These are phyloP conservation scores for Theretra japonica DNA, from an alignment of 2,888 invertebrate genomes.

Conservation along the genomic window DNA sequence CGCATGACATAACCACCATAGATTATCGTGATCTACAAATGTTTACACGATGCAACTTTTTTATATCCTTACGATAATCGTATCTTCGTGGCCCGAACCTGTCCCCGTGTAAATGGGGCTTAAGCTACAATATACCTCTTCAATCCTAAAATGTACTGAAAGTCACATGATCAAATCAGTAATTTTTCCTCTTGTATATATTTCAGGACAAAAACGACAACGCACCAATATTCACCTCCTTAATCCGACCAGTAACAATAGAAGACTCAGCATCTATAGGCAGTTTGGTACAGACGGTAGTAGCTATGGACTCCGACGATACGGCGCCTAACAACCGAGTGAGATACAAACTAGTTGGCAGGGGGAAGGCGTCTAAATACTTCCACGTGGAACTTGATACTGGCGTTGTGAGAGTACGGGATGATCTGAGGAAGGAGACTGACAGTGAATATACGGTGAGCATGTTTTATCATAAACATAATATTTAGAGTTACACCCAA, in stretches of 20 bases:
- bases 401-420: conserved; percentile 91
- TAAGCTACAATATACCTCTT: too few species aligned
- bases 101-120: too few species aligned
- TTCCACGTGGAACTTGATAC: conserved; percentile 95
- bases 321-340: conserved; percentile 93
- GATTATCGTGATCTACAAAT: too few species aligned
- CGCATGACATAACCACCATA: too few species aligned
- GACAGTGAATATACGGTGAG: conserved; percentile 94
- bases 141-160: background rate
- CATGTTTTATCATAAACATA: background rate
- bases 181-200: background rate
- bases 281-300: conserved; percentile 90
- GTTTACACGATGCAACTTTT: too few species aligned
- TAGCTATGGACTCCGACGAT: conserved; percentile 93
- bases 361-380: conserved; percentile 92
- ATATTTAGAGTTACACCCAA: background rate
- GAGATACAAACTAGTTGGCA: conserved; percentile 91
- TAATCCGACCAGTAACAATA: conserved; percentile 92
- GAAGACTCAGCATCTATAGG: conserved; percentile 94
- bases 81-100: too few species aligned
- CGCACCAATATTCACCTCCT: conserved; percentile 93
- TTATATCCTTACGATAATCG: too few species aligned
- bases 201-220: conserved; percentile 94
- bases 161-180: background rate
- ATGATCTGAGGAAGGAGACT: conserved; percentile 93